A percentile compares a stretch with the other conserved stretches of the same genome.
Evolutionary conservation across 2,797 vertebrate species (phyloP).

Genomic region (Peromyscus eremicus): DNA sequence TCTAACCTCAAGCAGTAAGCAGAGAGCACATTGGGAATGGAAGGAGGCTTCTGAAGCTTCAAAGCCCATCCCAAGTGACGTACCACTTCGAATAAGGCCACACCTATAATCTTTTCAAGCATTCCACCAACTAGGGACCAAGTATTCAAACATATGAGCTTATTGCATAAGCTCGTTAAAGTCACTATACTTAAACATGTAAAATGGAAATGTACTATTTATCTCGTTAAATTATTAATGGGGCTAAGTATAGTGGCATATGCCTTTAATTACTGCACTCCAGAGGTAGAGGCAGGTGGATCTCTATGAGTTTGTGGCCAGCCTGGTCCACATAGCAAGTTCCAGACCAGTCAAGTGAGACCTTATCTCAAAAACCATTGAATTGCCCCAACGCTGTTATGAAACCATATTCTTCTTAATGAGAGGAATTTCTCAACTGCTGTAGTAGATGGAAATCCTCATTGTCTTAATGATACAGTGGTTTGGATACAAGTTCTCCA

Average conservation of each 20-base stretch:
- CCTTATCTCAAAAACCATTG: not conserved
- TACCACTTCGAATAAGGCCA: not conserved
- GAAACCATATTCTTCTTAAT: slow-evolving; percentile 2
- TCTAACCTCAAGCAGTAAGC: not conserved
- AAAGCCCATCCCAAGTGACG: not conserved
- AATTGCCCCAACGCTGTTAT: not conserved
- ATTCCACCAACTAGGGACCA: not conserved
- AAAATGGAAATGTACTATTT: not conserved
- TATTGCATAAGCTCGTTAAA: not conserved
- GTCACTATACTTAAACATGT: not conserved
- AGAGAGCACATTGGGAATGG: not conserved
- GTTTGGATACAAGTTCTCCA: not conserved
- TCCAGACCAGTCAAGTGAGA: not conserved
- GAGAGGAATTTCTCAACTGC: slow-evolving; percentile 11
- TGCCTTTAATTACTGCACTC: not conserved
- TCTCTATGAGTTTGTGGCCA: not conserved
- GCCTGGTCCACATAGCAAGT: not conserved
- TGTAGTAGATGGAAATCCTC: not conserved
- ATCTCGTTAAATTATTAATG: not conserved
- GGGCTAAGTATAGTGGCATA: not conserved
- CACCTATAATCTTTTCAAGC: not conserved
- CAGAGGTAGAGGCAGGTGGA: not conserved
- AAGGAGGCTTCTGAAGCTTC: not conserved
- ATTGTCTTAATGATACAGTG: not conserved
- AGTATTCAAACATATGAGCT: not conserved